Percentiles rank a stretch among this genome's conserved stretches.
These are phyloP conservation scores for Myathropa florea DNA, from an alignment of 2,888 invertebrate species.

Conservation along the genomic window DNA sequence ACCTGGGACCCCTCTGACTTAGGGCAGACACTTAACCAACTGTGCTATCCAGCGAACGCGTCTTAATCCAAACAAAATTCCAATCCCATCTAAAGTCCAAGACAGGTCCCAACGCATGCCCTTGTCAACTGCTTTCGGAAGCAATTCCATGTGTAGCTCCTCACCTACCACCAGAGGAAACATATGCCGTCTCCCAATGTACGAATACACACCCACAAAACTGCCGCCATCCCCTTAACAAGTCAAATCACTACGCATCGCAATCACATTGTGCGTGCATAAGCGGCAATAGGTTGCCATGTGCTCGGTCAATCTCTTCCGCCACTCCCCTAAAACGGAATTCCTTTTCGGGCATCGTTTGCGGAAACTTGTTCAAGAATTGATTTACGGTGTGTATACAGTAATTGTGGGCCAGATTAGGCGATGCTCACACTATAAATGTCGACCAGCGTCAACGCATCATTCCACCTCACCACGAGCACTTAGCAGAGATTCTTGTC, in stretches of 20 bases:
- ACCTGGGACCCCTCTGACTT: too few species aligned
- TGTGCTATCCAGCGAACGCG: too few species aligned
- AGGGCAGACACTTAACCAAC: too few species aligned
- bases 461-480: not conserved
- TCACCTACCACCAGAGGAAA: not conserved
- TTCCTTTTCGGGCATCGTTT: not conserved
- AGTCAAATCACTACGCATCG: not conserved
- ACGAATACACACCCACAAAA: not conserved
- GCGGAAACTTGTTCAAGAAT: slow-evolving; percentile 21
- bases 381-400: slow-evolving; percentile 31
- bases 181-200: not conserved
- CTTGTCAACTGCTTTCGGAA: not conserved
- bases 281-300: slow-evolving; percentile 2
- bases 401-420: slow-evolving; percentile 16
- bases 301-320: not conserved
- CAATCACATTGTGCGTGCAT: not conserved
- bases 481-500: slow-evolving; percentile 8
- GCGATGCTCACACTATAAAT: not conserved
- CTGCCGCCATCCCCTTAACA: too few species aligned
- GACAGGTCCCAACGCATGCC: not conserved
- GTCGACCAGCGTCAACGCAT: not conserved
- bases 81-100: too few species aligned
- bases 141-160: not conserved
- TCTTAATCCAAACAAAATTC: too few species aligned
- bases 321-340: not conserved